Base-by-base conservation (phyloP, 2,113 vertebrate species). In the Mesoclemmys tuberculata region DNA sequence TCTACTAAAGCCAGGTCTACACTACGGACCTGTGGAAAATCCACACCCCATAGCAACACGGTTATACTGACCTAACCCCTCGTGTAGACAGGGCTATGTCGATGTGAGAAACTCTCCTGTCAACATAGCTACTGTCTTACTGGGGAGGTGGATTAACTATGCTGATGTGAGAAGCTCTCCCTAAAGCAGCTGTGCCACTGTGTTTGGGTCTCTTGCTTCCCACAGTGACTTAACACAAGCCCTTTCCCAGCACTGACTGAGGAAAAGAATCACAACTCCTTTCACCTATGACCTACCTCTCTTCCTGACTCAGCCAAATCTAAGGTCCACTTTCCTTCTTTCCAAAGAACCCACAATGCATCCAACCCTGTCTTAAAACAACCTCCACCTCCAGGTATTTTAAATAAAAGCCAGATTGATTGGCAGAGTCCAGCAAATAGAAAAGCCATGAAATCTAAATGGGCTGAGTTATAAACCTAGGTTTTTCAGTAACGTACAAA, bases 141-240 rank as follows among this genome's bases (percentile, higher is more conserved):
- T 4, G 4, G 35, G 18, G 64, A 38, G 64, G n/a, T 38, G 64
- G 35, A 71, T 22, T 71, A 38, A 38, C n/a, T 38, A 71, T 21
- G 35, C 35, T 4, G 13, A 68, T 0, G 7, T 35, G 64, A 64
- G 31, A 8, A 68, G 61, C 61, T n/a, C 31, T 68, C 35, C 61
- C 35, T 19, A 31, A 26, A 80, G 4, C 49, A 64, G 46, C 46
- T 46, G 46, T 46, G 5, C 9, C 48, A 48, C 68, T 24, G 86
- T 4, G 41, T 0, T 0, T 0, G 19, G 12, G 24, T 84, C 46
- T 82, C 71, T 75, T n/a, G 91, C 16, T 6, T 90, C 10, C 16
- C 49, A 78, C 4, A 46, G 1, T 80, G 74, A 31, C 74, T 13
- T 6, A 14, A 4, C 46, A 93, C 55, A 3, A 14, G 10, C 0